These are phyloP conservation scores for Callocephalon fimbriatum DNA, from an alignment of 2,113 vertebrate species.

Conservation along the genomic window DNA sequence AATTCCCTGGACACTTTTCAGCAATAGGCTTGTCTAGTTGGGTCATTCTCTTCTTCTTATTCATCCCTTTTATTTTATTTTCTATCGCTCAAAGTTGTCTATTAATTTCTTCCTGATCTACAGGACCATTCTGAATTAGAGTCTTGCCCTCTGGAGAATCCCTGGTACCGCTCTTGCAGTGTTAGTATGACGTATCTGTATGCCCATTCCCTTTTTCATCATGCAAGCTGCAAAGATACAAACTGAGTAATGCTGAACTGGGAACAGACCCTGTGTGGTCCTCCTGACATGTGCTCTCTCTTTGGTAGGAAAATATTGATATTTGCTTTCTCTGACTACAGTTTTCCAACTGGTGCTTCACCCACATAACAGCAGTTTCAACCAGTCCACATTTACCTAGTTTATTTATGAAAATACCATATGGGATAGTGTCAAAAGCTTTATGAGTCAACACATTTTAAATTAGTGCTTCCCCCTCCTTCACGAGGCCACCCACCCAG, in stretches of 20 bases:
- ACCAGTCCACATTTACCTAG: background rate
- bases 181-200: accelerated
- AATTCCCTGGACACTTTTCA: background rate
- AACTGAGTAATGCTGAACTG: accelerated
- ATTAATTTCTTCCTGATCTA: background rate
- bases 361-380: background rate
- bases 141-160: background rate
- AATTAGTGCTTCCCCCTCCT: background rate
- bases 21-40: background rate
- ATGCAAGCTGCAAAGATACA: background rate
- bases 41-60: background rate
- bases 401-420: background rate
- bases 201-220: accelerated
- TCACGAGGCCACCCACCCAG: background rate
- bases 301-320: background rate
- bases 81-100: background rate
- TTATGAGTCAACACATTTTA: background rate
- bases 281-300: background rate
- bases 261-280: background rate
- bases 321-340: background rate
- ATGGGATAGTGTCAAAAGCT: background rate
- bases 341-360: background rate
- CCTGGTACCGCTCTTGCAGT: background rate
- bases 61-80: background rate
- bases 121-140: background rate